phyloP scores from a whole-genome alignment of 2,113 vertebrate genomes.

The Oriolus oriolus region DNA sequence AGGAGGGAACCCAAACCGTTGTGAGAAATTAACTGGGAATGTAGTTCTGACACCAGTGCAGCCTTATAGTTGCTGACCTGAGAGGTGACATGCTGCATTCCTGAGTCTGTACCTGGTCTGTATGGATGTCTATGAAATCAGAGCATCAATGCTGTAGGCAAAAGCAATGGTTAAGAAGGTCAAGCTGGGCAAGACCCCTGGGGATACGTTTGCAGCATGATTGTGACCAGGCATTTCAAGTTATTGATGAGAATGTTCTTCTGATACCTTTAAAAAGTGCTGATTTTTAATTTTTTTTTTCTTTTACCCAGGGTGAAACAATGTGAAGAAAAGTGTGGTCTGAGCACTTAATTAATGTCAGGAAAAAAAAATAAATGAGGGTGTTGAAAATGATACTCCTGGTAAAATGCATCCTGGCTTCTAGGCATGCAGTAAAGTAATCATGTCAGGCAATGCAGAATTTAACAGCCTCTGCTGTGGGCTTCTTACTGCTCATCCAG shows the following conservation, averaged over 20 bases:
- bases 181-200: background rate
- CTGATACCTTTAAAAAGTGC: background rate
- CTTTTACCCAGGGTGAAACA: background rate
- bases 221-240: background rate
- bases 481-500: background rate
- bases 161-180: constrained; percentile 15
- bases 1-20: background rate
- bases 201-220: background rate
- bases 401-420: background rate
- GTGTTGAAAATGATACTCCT: background rate
- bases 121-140: background rate
- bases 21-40: background rate
- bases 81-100: background rate
- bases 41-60: background rate
- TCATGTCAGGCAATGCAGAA: background rate
- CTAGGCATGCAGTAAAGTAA: background rate
- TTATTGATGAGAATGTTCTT: background rate
- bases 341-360: background rate
- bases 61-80: background rate
- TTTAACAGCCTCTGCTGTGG: background rate
- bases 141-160: background rate
- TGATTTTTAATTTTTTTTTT: background rate
- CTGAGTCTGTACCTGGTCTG: background rate
- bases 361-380: background rate
- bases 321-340: background rate